Evolutionary conservation across 1,140 invertebrate genomes (phyloP), one percentile per base, ranked within the genome.

Genomic region (Drosophila bocki): DNA sequence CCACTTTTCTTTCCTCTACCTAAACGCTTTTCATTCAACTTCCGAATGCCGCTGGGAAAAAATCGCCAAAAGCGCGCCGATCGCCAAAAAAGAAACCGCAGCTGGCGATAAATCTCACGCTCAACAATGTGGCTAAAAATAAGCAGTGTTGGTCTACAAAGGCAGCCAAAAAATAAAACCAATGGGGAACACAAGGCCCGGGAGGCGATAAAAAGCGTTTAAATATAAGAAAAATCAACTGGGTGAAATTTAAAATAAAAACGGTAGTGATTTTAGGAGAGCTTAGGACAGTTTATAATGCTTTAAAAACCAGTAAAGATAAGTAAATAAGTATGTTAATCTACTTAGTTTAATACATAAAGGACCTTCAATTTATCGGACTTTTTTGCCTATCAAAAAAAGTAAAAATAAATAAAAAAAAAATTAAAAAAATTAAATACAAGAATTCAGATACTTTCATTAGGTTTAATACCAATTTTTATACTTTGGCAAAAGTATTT

Each of bases 71-170:
- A 72, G 47, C 69, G 50, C 68, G 60, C 45, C 41, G 54, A 72
- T 64, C 60, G 56, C 77, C 67, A 71, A 64, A 64, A 56, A 65
- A 53, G 51, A 72, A 78, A 78, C 77, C 65, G 54, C 77, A 72
- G 33, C 63, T 63, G 33, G 51, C 77, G 62, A 72, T 83, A 72
- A 80, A 80, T 72, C 65, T 80, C 72, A 80, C 65, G 48, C 76
- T 77, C 56, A 78, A 78, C 75, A 78, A 78, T 78, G 75, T 76
- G 75, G 74, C 74, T 69, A 62, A 54, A 70, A 70, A 68, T 56
- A 70, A 47, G 29, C 37, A 26, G 35, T 57, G 68, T 48, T 51
- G 45, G 48, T 37, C 58, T 53, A 67, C 61, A 44, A 42, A 62
- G 45, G 39, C 67, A 32, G 39, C 39, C 29, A 61, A 62, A 56